A percentile compares a stretch with the other conserved stretches of the same genome.
Conservation (phyloP, 1,140 invertebrate genomes). For the Melitaea cinxia region DNA sequence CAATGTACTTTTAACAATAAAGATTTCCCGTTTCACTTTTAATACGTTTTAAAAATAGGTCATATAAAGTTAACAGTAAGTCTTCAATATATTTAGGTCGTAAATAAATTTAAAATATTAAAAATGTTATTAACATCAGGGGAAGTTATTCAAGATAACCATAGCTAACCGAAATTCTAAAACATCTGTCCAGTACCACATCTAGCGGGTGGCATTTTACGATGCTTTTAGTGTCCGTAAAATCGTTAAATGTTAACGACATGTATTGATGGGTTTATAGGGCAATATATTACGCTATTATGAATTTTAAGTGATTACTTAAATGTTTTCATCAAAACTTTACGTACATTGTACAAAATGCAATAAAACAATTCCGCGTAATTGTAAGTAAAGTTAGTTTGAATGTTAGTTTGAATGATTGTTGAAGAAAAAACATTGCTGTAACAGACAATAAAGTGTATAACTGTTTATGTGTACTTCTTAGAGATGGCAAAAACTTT, state of each 20-base stretch:
- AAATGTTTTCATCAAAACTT: not conserved
- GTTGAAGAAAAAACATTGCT: too few relatives aligned
- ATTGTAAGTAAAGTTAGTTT: not conserved
- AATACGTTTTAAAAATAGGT: not conserved
- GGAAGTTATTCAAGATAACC: not conserved
- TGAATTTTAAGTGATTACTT: conserved; percentile 7
- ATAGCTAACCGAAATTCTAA: conserved; percentile 5
- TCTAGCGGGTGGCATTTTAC: conserved; percentile 8
- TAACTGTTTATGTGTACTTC: too few relatives aligned
- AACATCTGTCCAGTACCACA: not conserved
- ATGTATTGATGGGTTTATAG: conserved; percentile 5
- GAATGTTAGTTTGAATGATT: not conserved
- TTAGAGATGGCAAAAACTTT: too few relatives aligned
- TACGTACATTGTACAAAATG: not conserved
- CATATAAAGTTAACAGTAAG: not conserved
- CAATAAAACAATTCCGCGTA: not conserved
- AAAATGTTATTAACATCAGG: not conserved
- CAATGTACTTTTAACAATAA: too few relatives aligned
- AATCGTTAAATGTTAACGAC: conserved; percentile 8
- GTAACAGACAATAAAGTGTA: not conserved
- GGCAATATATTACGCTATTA: conserved; percentile 5
- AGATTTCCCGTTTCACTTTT: not conserved
- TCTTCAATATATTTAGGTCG: not conserved
- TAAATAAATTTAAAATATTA: not conserved
- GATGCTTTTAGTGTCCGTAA: not conserved